These are phyloP conservation scores for Poecilia wingei DNA, from an alignment of 2,797 vertebrate species.

Conservation along the genomic window DNA sequence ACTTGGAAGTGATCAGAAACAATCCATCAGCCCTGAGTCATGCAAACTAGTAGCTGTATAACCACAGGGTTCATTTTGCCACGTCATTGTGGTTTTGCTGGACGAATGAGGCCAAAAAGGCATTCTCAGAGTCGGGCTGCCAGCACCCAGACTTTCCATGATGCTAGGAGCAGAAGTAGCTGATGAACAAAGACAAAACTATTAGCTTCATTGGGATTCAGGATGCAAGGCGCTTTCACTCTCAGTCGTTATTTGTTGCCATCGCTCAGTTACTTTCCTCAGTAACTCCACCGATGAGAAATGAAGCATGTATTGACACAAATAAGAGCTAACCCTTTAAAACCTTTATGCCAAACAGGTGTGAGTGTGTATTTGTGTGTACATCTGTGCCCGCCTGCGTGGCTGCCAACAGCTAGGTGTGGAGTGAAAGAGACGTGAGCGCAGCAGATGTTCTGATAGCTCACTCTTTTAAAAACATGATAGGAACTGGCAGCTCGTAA, in stretches of 20 bases:
- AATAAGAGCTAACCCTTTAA: constrained; percentile 44
- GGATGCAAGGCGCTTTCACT: constrained; percentile 23
- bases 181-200: constrained; percentile 27
- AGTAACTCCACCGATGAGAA: constrained; percentile 37
- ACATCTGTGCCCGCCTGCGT: constrained; percentile 25
- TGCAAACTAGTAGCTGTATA: not conserved
- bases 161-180: constrained; percentile 25
- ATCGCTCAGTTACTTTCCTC: constrained; percentile 27
- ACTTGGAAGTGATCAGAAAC: constrained; percentile 1
- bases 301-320: constrained; percentile 54
- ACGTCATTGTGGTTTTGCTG: constrained; percentile 24
- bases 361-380: constrained; percentile 25
- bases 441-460: constrained; percentile 71
- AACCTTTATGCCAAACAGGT: constrained; percentile 63
- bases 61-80: not conserved
- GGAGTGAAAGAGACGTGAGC: constrained; percentile 57
- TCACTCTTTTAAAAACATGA: constrained; percentile 64
- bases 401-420: constrained; percentile 60
- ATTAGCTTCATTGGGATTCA: constrained; percentile 1
- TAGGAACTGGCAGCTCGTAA: constrained; percentile 54
- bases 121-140: constrained; percentile 12
- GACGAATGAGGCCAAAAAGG: constrained; percentile 3
- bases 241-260: constrained; percentile 4
- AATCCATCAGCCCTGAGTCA: not conserved
- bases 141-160: constrained; percentile 3